Evolutionary conservation across 1,140 invertebrate species (phyloP).

Genomic region (Liolophura sinensis): DNA sequence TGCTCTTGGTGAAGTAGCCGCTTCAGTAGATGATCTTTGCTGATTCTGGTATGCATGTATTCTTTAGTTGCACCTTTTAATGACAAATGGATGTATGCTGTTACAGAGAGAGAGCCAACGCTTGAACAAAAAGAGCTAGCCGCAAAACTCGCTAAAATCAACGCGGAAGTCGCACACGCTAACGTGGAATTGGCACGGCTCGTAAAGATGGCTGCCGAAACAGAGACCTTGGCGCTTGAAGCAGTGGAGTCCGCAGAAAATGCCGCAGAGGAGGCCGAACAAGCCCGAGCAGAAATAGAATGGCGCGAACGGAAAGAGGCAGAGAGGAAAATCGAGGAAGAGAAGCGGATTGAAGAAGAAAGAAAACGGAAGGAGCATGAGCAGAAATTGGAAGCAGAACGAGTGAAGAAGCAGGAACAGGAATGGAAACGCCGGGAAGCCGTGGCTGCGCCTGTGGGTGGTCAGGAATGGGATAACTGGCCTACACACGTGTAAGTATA

Average conservation of each 20-base stretch:
- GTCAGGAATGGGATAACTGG: conserved; percentile 35
- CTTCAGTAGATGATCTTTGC: too few species aligned
- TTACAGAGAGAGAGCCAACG: too few species aligned
- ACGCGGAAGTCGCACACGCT: conserved; percentile 40
- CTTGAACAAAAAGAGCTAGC: conserved; percentile 37
- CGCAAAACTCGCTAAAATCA: conserved; percentile 37
- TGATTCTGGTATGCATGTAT: too few species aligned
- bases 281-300: too few species aligned
- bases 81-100: too few species aligned
- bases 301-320: conserved; percentile 19
- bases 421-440: conserved; percentile 31
- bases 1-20: too few species aligned
- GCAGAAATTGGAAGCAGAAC: conserved; percentile 27
- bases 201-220: conserved; percentile 38
- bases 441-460: conserved; percentile 15
- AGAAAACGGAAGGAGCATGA: conserved; percentile 31
- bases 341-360: conserved; percentile 14
- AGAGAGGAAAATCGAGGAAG: not conserved
- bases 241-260: conserved; percentile 36
- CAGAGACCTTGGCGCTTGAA: conserved; percentile 33
- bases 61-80: too few species aligned
- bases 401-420: conserved; percentile 22
- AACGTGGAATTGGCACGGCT: conserved; percentile 42
- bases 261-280: conserved; percentile 37
- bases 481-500: conserved; percentile 32